Evolutionary conservation across 1,140 invertebrate species (phyloP).

Genomic region (Alviniconcha marisindica): DNA sequence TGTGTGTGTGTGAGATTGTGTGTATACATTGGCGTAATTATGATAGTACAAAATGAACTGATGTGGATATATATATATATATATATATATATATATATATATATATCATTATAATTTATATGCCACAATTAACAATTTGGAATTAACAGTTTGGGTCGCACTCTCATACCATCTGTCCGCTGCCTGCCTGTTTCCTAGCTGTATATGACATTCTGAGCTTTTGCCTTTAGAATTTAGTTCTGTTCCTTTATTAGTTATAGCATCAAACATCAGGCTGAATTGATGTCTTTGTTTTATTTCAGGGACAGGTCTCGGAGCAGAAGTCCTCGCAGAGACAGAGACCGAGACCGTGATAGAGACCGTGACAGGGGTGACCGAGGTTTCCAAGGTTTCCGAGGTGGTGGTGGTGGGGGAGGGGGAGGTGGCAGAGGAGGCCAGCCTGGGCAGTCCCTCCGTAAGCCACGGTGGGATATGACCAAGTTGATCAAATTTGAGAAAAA

Average conservation of each 20-base stretch:
- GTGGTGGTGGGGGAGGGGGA: conserved; percentile 75
- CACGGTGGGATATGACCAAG: conserved; percentile 88
- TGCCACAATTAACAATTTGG: no score
- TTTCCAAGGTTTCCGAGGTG: background rate
- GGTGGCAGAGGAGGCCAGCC: conserved; percentile 74
- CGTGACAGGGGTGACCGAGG: conserved; percentile 60
- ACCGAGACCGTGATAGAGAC: conserved; percentile 41
- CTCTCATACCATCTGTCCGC: background rate
- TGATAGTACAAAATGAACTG: no score
- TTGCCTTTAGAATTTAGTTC: no score
- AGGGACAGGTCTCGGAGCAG: conserved; percentile 39
- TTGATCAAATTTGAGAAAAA: conserved; percentile 92
- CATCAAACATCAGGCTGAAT: no score
- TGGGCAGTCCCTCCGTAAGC: conserved; percentile 88
- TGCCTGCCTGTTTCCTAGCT: background rate
- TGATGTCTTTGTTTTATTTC: background rate
- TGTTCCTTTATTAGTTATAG: background rate
- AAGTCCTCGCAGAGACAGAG: conserved; percentile 37
- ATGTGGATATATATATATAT: no score
- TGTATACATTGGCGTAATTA: no score
- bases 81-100: no score
- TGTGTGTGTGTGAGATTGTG: no score
- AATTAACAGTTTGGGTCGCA: no score
- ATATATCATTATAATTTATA: no score
- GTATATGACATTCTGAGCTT: no score